phyloP scores from a whole-genome alignment of 35 echinoderm and acorn worm genomes.

The Amphiura filiformis region DNA sequence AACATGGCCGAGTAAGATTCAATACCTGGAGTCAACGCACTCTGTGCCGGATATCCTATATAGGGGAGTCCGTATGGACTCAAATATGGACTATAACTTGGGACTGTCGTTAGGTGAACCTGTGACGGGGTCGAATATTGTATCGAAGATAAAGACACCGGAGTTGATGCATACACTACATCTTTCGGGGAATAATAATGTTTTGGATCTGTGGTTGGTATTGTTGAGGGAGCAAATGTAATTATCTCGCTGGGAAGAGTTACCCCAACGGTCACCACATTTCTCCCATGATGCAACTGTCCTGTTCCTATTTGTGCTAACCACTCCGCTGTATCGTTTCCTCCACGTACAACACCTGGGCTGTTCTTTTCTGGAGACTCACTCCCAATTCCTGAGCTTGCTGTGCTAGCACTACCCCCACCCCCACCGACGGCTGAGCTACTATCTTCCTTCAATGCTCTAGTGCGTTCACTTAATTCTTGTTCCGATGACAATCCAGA shows the following conservation, averaged over 20 bases:
- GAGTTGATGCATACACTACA: background rate
- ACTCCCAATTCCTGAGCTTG: background rate
- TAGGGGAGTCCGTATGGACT: constrained; percentile 13
- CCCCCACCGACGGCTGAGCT: background rate
- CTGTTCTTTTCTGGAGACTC: background rate
- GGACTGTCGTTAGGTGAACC: constrained; percentile 18
- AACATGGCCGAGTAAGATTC: constrained; percentile 92
- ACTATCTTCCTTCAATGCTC: background rate
- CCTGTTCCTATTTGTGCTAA: background rate
- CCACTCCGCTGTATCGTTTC: background rate
- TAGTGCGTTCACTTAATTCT: background rate
- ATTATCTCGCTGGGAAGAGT: background rate
- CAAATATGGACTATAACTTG: constrained; percentile 16
- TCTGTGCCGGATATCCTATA: constrained; percentile 9
- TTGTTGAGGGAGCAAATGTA: background rate
- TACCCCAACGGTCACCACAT: background rate
- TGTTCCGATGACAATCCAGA: background rate
- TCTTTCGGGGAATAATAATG: constrained; percentile 5
- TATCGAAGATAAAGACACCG: background rate
- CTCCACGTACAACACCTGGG: background rate
- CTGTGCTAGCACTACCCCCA: background rate
- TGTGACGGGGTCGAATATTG: constrained; percentile 25
- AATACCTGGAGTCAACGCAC: constrained; percentile 23
- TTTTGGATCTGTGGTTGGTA: background rate
- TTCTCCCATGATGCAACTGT: background rate